Base-by-base conservation (phyloP, 2,113 vertebrate genomes). In the Vanacampus margaritifer region DNA sequence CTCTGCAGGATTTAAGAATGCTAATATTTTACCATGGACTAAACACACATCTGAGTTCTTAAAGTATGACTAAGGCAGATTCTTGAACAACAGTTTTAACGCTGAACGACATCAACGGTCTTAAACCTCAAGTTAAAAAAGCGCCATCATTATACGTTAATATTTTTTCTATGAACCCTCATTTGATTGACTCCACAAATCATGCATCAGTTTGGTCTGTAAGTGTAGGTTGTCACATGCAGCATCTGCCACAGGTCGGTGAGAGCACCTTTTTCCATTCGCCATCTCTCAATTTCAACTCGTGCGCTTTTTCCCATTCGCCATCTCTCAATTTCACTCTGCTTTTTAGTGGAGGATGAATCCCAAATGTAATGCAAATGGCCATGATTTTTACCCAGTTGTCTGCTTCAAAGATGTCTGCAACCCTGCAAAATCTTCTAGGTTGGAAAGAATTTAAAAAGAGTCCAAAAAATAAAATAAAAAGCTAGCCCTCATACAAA, bases 211-310 rank as follows among this genome's bases (percentile, higher is more conserved):
- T 83, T 78, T 67, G 61, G 69, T 71, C 70, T 58, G 17, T 81
- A 78, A 83, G 78, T 82, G 72, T 75, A 68, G 71, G 71, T 67
- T 79, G 67, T 74, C 74, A 75, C 67, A 73, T 76, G 39, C 59
- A 79, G 75, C 72, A 84, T 81, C 78, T 86, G 76, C 67, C 59
- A 50, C 37, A 2, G 21, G 60, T 56, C 45, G 61, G 68, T 68
- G 23, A 69, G 69, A 39, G 32, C 78, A 51, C 21, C 24, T 17
- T 28, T 28, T 57, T 16, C 16, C 7, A 8, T 1, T 28, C 6
- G 26, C 6, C 2, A 0, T 28, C 14, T 57, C 13, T 32, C 54
- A 32, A 32, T 57, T 57, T 57, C 54, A 28, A n/a, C 13, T 2
- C 6, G 45, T 32, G 36, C 1, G 37, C 2, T 3, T 6, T 63